A percentile compares a stretch with the other conserved stretches of the same genome.
phyloP scores from a whole-genome alignment of 1,140 invertebrate genomes.

The Bombus cullumanus region DNA sequence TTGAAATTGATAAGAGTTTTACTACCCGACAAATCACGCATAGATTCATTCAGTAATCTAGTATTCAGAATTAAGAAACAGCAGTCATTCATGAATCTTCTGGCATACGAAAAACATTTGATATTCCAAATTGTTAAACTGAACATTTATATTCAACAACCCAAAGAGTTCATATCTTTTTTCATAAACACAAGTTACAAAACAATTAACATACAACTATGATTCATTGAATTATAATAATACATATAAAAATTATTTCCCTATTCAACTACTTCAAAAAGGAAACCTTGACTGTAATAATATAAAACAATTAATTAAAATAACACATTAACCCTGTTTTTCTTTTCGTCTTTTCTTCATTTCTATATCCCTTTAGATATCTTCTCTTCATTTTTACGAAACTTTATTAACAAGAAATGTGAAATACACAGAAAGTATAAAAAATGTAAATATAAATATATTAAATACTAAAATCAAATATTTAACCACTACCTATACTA shows the following conservation, averaged over 20 bases:
- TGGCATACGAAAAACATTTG: background rate
- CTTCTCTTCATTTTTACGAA: too few species aligned
- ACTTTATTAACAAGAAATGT: too few species aligned
- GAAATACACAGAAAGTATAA: background rate
- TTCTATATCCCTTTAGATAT: too few species aligned
- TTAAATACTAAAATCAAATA: background rate
- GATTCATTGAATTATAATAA: background rate
- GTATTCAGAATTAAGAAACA: background rate
- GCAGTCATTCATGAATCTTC: background rate
- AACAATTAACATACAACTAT: background rate
- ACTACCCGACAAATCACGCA: background rate
- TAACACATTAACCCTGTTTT: background rate
- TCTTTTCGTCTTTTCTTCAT: background rate
- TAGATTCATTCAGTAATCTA: background rate
- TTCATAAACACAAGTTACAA: background rate
- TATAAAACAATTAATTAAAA: background rate
- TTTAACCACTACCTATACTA: background rate
- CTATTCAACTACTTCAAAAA: background rate
- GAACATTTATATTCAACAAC: background rate
- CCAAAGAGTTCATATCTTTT: background rate
- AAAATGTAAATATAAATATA: background rate
- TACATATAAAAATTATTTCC: background rate
- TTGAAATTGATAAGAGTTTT: slow-evolving; percentile 10
- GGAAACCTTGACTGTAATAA: background rate
- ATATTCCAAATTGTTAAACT: background rate